Evolutionary conservation across 2,113 vertebrate genomes (phyloP), one percentile per base, ranked within the genome.

Genomic region (Gobiocypris rarus): DNA sequence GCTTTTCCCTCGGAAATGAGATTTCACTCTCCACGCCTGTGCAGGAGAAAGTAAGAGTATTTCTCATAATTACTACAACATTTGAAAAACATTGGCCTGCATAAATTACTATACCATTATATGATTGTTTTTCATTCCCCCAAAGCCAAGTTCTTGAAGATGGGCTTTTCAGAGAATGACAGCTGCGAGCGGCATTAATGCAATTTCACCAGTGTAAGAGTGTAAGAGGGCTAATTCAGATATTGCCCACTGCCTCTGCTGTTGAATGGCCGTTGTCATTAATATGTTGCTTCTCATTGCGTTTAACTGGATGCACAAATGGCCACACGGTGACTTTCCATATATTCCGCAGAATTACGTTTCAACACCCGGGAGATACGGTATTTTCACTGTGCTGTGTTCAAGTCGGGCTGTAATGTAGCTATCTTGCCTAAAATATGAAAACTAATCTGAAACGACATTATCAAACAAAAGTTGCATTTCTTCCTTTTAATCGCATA

Each of bases 41-140:
- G 92, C 86, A 83, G 89, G 86, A 82, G 90, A 90, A 91, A 91
- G 87, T 90, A 90, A 52, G 91, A 93, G 92, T 91, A 93, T 94
- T 94, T 91, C 91, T 93, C 90, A 94, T 95, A 94, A 94, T 94
- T 94, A 93, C 90, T 92, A 92, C 87, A 92, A 92, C 92, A 93
- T 93, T 93, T 93, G 91, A 91, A 93, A 93, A 91, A 94, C 90
- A 93, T 90, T 90, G 92, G 90, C 89, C 88, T 87, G 89, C 86
- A 89, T 91, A 90, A 93, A 93, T 93, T 90, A 92, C 91, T 91
- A 90, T 89, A 91, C 84, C 88, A 91, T 93, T 91, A 91, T 89
- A 87, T 84, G 86, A 87, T 89, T 91, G 86, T 91, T 91, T 93
- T 93, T 91, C 86, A 87, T 87, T 90, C 90, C 90, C 92, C 91